Percentiles rank a stretch among this genome's conserved stretches.
Evolutionary conservation across 2,797 vertebrate genomes (phyloP).

Genomic region (Natrix natrix): DNA sequence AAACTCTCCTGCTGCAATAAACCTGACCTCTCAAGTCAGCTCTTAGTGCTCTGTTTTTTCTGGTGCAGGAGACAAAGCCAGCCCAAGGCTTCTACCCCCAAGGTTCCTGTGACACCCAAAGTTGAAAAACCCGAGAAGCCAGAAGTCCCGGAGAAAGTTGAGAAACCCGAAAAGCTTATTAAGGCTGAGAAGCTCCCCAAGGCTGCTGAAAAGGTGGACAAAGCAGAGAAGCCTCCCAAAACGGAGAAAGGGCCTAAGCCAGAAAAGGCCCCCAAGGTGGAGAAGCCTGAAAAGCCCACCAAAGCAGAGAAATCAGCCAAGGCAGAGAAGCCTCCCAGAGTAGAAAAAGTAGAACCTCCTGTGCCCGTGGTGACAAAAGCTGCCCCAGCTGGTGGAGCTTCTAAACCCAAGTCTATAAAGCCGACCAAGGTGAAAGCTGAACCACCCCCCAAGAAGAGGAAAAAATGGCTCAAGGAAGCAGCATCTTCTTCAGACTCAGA

Average conservation of each 20-base stretch:
- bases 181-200: slow-evolving; percentile 68
- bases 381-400: slow-evolving; percentile 37
- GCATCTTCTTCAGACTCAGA: slow-evolving; percentile 87
- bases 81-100: slow-evolving; percentile 72
- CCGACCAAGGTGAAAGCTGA: slow-evolving; percentile 76
- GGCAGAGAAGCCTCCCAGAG: slow-evolving; percentile 69
- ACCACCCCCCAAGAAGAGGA: slow-evolving; percentile 81
- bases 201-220: slow-evolving; percentile 69
- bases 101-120: slow-evolving; percentile 65
- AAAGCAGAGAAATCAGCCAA: slow-evolving; percentile 60
- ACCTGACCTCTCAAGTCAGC: neutral
- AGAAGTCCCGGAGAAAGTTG: slow-evolving; percentile 31
- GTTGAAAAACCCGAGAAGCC: slow-evolving; percentile 51
- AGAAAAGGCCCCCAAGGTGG: slow-evolving; percentile 61
- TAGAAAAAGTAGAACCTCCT: slow-evolving; percentile 52
- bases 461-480: slow-evolving; percentile 91
- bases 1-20: neutral
- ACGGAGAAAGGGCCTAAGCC: slow-evolving; percentile 51
- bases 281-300: slow-evolving; percentile 49
- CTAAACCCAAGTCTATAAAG: slow-evolving; percentile 55
- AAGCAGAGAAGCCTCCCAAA: slow-evolving; percentile 70
- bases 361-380: slow-evolving; percentile 64
- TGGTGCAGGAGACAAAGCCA: slow-evolving; percentile 80
- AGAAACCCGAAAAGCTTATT: slow-evolving; percentile 56
- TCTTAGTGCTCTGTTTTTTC: neutral